Conservation (phyloP, 30 jellyfish, hydroid and myxozoan genomes). For the Rhopilema esculentum region DNA sequence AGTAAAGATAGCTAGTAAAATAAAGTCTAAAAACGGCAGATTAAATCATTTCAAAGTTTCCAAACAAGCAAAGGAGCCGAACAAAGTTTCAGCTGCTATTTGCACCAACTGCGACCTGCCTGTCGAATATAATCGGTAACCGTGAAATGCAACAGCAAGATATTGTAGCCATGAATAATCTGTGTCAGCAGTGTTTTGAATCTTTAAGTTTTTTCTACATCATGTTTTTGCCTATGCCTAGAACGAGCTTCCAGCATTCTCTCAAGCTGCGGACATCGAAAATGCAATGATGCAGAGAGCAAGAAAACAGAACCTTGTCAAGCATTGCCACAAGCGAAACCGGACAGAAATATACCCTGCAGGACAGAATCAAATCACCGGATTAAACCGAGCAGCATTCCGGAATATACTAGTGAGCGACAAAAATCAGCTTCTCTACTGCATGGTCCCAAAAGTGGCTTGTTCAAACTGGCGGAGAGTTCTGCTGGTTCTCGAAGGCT, state of each 20-base stretch:
- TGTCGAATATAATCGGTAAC: no score
- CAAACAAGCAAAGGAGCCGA: no score
- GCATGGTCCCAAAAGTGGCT: conserved; percentile 97
- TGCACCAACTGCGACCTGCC: no score
- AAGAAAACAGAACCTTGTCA: conserved; percentile 80
- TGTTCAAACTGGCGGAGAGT: conserved; percentile 98
- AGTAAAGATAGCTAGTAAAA: no score
- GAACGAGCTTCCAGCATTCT: conserved; percentile 67
- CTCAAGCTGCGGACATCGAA: conserved; percentile 84
- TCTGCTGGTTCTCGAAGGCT: conserved; percentile 87
- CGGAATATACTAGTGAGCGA: conserved; percentile 93
- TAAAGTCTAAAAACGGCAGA: no score
- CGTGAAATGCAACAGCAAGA: no score
- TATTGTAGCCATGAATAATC: no score
- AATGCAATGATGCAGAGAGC: conserved; percentile 88
- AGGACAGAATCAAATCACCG: conserved; percentile 71
- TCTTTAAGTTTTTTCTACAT: no score
- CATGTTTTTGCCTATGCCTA: conserved; percentile 10
- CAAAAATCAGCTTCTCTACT: conserved; percentile 94
- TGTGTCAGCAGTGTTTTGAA: no score
- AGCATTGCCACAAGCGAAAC: conserved; percentile 85
- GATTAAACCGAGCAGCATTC: conserved; percentile 85
- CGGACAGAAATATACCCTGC: conserved; percentile 84
- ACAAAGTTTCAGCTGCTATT: no score
- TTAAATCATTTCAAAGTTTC: no score